A percentile compares a stretch with the other conserved stretches of the same genome.
These are phyloP conservation scores for Haemorhous mexicanus DNA, from an alignment of 2,113 vertebrate genomes.

Conservation along the genomic window DNA sequence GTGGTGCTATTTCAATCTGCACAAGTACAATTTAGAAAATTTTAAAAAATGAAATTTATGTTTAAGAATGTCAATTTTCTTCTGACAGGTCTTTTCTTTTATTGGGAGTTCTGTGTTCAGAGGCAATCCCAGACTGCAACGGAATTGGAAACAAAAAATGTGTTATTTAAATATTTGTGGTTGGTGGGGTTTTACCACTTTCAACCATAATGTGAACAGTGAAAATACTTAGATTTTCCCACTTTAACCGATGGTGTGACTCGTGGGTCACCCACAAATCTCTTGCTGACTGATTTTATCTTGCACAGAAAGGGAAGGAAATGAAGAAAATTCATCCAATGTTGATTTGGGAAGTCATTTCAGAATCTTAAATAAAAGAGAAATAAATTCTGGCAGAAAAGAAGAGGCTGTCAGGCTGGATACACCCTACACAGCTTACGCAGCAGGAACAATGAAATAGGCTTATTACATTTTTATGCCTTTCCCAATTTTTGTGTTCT, in stretches of 20 bases:
- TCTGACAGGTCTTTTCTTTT: neutral
- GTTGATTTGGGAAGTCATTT: neutral
- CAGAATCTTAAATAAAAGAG: neutral
- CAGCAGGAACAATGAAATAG: neutral
- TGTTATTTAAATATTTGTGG: neutral
- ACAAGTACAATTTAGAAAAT: neutral
- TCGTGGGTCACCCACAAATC: neutral
- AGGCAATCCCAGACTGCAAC: neutral
- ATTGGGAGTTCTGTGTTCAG: neutral
- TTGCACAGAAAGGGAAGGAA: neutral
- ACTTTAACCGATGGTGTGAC: neutral
- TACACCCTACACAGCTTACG: neutral
- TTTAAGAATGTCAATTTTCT: neutral
- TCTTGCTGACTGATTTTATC: neutral
- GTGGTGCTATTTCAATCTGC: neutral
- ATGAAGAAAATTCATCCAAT: neutral
- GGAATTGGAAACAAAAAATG: neutral
- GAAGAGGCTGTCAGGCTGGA: neutral
- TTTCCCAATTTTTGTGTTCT: neutral
- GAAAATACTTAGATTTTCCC: neutral
- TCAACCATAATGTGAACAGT: neutral
- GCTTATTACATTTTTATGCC: neutral
- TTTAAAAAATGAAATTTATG: rapidly evolving
- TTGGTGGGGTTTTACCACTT: neutral
- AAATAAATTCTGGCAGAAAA: neutral